Percentiles rank a stretch among this genome's conserved stretches.
phyloP scores from a whole-genome alignment of 2,113 vertebrate genomes.

The Misgurnus mizolepis region DNA sequence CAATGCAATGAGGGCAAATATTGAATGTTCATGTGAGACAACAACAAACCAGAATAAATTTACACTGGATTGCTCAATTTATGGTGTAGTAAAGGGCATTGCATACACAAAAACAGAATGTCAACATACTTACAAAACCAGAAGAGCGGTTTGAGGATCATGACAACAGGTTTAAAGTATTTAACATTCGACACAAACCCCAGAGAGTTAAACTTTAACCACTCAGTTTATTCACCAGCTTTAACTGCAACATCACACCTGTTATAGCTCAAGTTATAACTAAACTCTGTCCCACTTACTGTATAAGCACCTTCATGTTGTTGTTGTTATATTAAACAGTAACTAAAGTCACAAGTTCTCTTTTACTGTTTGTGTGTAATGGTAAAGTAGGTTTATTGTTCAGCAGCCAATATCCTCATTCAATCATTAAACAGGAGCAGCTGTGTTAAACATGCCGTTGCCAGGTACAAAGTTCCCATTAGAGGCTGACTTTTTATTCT shows the following conservation, averaged over 20 bases:
- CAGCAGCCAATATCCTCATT: slow-evolving; percentile 21
- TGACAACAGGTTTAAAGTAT: slow-evolving; percentile 29
- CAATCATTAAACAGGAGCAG: slow-evolving; percentile 47
- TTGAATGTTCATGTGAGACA: neutral
- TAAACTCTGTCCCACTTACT: no score
- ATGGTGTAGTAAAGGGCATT: neutral
- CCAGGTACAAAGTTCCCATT: slow-evolving; percentile 44
- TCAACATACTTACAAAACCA: neutral
- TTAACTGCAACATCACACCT: no score
- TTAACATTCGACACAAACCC: neutral
- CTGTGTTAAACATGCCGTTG: neutral
- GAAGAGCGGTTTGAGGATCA: neutral
- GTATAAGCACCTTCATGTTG: neutral
- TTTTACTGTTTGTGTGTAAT: neutral
- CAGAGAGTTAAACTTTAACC: neutral
- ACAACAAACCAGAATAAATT: neutral
- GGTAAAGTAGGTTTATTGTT: neutral
- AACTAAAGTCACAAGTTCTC: neutral
- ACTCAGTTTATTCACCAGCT: no score
- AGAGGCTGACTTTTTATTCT: neutral
- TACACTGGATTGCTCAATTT: slow-evolving; percentile 2
- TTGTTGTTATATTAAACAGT: neutral
- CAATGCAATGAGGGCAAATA: neutral
- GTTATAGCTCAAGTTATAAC: no score
- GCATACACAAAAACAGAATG: slow-evolving; percentile 2